Conservation (phyloP, 2,113 vertebrate genomes). For the Puntigrus tetrazona region DNA sequence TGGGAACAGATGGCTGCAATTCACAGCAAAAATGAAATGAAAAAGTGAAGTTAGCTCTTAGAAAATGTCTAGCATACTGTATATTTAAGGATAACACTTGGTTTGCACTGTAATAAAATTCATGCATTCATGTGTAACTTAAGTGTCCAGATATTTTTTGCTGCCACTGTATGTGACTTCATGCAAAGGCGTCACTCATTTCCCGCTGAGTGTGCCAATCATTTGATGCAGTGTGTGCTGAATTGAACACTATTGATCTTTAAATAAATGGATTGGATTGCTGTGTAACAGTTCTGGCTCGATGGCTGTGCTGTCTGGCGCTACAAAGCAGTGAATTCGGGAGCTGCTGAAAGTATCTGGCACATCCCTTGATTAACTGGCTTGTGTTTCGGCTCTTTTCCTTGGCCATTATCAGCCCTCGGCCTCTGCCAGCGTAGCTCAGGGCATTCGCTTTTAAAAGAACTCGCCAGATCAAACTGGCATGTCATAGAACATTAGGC, state of each 20-base stretch:
- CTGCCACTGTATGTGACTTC: constrained; percentile 1
- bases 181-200: constrained; percentile 14
- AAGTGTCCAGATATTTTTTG: background rate
- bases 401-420: constrained; percentile 68
- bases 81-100: background rate
- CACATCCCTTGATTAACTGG: constrained; percentile 34
- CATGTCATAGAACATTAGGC: constrained; percentile 65
- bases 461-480: constrained; percentile 66
- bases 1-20: background rate
- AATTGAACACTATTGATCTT: constrained; percentile 35
- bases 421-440: constrained; percentile 58
- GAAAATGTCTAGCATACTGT: background rate
- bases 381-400: constrained; percentile 8
- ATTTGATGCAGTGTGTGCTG: constrained; percentile 30
- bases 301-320: constrained; percentile 19
- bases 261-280: constrained; percentile 44
- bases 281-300: constrained; percentile 38
- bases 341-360: constrained; percentile 61
- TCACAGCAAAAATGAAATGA: background rate
- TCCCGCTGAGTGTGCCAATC: constrained; percentile 12
- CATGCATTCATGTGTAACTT: constrained; percentile 66
- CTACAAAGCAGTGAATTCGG: constrained; percentile 53
- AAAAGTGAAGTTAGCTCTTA: background rate
- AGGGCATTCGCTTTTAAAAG: constrained; percentile 63
- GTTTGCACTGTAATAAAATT: constrained; percentile 63